Evolutionary conservation across 1,140 invertebrate species (phyloP).

Genomic region (Schmidtea mediterranea): DNA sequence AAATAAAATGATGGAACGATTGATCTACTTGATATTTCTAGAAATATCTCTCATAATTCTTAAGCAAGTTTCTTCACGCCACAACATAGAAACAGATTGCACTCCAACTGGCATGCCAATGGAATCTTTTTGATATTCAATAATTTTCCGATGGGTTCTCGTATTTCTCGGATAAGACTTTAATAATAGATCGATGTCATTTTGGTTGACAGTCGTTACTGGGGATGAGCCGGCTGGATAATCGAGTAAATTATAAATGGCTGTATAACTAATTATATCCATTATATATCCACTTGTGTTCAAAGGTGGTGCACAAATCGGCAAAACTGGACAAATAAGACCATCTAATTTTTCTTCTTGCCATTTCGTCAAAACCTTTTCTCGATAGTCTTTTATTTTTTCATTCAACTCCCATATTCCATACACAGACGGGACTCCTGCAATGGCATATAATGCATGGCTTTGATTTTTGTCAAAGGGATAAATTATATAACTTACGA

Average conservation of each 20-base stretch:
- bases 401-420: not conserved
- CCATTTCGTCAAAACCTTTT: not conserved
- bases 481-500: not conserved
- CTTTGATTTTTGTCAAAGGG: not conserved
- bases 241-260: not conserved
- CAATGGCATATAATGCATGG: not conserved
- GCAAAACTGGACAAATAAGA: not conserved
- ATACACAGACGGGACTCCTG: not conserved
- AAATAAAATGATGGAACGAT: too few species aligned
- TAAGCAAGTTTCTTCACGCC: not conserved
- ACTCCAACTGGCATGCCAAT: not conserved
- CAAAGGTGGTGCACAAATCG: not conserved
- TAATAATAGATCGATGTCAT: not conserved
- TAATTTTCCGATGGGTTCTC: too few species aligned
- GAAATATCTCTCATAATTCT: not conserved
- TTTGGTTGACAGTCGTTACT: not conserved
- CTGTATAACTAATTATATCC: not conserved
- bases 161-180: too few species aligned
- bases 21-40: too few species aligned
- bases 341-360: not conserved
- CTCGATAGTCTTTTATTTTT: not conserved
- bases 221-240: not conserved
- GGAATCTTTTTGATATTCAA: too few species aligned
- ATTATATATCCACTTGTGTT: not conserved
- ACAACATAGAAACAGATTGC: not conserved